Evolutionary conservation across 2,113 vertebrate genomes (phyloP), one percentile per base, ranked within the genome.

Genomic region (Hyla sarda): DNA sequence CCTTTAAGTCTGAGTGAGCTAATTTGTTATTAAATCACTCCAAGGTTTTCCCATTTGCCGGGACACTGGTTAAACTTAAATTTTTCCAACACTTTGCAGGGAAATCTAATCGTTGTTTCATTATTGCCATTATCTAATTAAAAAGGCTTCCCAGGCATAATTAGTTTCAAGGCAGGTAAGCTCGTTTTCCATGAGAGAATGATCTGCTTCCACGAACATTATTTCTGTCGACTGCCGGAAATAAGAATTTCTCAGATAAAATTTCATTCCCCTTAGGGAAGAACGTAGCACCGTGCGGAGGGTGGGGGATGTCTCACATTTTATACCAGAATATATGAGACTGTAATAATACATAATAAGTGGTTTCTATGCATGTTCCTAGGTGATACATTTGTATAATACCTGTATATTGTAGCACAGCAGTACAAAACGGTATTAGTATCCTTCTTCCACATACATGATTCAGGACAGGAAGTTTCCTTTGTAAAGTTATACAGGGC

Each of bases 121-220:
- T 86, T 86, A 86, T 80, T 86, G 76, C 84, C 52, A 86, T 86
- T 86, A 86, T 86, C 84, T 86, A 81, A 86, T 86, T 86, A 86
- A 86, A 86, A 86, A 86, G 84, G 84, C 77, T 86, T 81, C 84
- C 65, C 77, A 37, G 77, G 84, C 62, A 86, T 86, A 86, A 86
- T 86, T 86, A 81, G 77, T 86, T 86, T 86, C 77, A 74, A 86
- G 84, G 84, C 84, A 86, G 84, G 84, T 86, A 86, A 81, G 65
- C 84, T 72, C 48, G 77, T 81, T 81, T 56, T 73, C 76, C 34
- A 54, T 48, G 34, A 86, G 84, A 81, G 67, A 86, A 74, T 80
- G 77, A 86, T 86, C 84, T 80, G 84, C 75, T 41, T 86, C 75
- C 72, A 30, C 67, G 84, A 80, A 73, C 84, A 86, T 86, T 81